These are phyloP conservation scores for Acrocephalus kingi DNA, from an alignment of 2,113 vertebrate species.

Conservation along the genomic window DNA sequence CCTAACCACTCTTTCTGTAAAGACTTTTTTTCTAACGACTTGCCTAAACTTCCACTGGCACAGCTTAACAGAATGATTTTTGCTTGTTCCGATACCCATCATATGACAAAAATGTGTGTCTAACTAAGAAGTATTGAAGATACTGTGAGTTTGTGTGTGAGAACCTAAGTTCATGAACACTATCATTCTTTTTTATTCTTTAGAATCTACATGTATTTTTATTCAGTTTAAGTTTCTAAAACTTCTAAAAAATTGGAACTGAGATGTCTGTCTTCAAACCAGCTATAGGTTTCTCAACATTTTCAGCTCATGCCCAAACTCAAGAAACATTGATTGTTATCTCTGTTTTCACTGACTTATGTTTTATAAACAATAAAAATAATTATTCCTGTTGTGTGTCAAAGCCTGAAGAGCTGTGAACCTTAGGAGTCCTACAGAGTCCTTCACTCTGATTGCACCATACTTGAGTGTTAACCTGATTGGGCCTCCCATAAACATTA, in stretches of 20 bases:
- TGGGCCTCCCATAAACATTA: background rate
- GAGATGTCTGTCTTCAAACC: background rate
- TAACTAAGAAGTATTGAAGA: background rate
- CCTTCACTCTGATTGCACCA: background rate
- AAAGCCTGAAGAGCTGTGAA: background rate
- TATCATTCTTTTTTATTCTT: background rate
- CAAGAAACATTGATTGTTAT: background rate
- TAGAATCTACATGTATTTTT: background rate
- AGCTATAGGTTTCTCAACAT: background rate
- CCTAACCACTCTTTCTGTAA: background rate
- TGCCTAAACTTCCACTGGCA: background rate
- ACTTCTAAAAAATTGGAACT: background rate
- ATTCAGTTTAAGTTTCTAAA: background rate
- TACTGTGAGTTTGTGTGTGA: background rate
- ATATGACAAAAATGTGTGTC: background rate
- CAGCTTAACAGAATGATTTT: background rate
- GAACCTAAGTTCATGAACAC: background rate
- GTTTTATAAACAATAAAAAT: background rate
- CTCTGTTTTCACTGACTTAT: background rate
- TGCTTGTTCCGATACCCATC: background rate
- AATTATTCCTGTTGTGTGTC: background rate
- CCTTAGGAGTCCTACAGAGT: background rate
- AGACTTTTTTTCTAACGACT: background rate
- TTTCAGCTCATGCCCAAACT: background rate
- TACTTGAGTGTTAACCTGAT: background rate